A percentile compares a stretch with the other conserved stretches of the same genome.
Evolutionary conservation across 2,797 vertebrate species (phyloP).

Genomic region (Onychomys torridus): DNA sequence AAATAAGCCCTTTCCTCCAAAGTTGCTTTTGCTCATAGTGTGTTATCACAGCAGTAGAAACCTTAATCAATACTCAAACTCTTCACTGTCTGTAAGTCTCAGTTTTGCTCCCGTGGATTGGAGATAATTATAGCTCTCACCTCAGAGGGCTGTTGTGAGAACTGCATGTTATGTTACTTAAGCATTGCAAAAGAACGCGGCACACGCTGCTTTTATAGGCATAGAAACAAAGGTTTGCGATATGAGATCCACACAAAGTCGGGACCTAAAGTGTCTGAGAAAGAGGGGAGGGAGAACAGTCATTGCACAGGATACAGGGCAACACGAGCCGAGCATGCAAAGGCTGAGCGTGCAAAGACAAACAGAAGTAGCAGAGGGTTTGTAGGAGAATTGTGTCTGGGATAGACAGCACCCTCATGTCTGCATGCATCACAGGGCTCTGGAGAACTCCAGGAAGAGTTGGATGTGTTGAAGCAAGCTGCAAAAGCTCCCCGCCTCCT

Average conservation of each 20-base stretch:
- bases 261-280: neutral
- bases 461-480: neutral
- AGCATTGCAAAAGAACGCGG: neutral
- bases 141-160: neutral
- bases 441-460: no score
- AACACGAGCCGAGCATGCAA: neutral
- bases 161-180: neutral
- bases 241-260: neutral
- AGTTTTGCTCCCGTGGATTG: slow-evolving; percentile 26
- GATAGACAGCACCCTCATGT: neutral
- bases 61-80: neutral
- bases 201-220: neutral
- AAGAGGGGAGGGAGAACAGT: neutral
- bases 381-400: neutral
- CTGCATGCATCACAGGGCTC: neutral
- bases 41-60: neutral
- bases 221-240: neutral
- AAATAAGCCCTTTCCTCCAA: neutral
- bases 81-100: neutral
- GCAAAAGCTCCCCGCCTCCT: neutral
- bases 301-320: neutral
- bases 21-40: neutral
- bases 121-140: neutral
- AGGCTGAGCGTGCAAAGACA: slow-evolving; percentile 15
- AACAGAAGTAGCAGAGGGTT: neutral